Conservation (phyloP, 2,797 vertebrate species). For the Alosa sapidissima region DNA sequence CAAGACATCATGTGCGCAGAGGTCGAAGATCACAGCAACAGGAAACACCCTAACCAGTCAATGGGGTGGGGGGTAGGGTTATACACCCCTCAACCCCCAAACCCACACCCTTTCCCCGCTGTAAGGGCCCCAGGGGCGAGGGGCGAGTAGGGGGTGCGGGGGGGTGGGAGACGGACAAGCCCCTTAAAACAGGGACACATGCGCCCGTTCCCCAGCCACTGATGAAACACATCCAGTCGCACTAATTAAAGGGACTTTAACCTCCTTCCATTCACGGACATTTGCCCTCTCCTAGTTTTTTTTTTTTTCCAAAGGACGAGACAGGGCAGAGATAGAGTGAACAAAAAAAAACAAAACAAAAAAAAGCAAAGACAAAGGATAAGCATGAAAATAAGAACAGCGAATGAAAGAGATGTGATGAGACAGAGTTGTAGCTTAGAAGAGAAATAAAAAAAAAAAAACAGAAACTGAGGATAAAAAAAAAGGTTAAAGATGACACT, state of each 20-base stretch:
- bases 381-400: neutral
- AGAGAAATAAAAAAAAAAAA: neutral
- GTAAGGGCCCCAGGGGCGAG: constrained; percentile 45
- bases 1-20: constrained; percentile 54
- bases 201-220: constrained; percentile 67
- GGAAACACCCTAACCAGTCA: constrained; percentile 58
- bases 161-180: constrained; percentile 46
- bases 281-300: constrained; percentile 22
- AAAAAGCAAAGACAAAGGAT: neutral
- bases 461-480: neutral
- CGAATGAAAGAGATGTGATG: neutral
- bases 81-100: constrained; percentile 32
- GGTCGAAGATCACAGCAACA: constrained; percentile 75
- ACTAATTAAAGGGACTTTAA: constrained; percentile 60
- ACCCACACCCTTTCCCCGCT: constrained; percentile 51
- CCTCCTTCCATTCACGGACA: neutral
- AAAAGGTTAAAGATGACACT: neutral
- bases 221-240: constrained; percentile 80
- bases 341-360: neutral
- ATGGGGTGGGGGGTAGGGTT: neutral
- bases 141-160: constrained; percentile 13
- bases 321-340: neutral
- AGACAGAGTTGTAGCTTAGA: neutral
- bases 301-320: neutral
- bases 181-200: constrained; percentile 53